These are phyloP conservation scores for Lutjanus erythropterus DNA, from an alignment of 2,113 vertebrate species.

Conservation along the genomic window DNA sequence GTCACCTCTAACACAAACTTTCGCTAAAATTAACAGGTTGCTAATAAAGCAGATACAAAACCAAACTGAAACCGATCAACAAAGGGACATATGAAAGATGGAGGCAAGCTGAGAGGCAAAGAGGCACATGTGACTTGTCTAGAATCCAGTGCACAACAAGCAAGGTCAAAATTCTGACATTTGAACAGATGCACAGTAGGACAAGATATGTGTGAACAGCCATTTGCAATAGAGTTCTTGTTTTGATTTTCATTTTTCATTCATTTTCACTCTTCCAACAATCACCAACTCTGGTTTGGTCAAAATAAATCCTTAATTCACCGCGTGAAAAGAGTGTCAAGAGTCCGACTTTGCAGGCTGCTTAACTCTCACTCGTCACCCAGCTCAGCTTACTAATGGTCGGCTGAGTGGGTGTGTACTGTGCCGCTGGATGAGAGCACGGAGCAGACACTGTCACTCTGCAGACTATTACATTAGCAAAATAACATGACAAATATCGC, in stretches of 20 bases:
- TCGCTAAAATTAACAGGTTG: neutral
- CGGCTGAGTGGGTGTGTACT: too few relatives aligned
- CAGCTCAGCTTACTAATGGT: too few relatives aligned
- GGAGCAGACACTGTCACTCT: too few relatives aligned
- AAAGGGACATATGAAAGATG: neutral
- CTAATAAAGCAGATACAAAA: neutral
- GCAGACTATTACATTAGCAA: too few relatives aligned
- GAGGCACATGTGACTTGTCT: slow-evolving; percentile 15
- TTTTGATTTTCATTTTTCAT: neutral
- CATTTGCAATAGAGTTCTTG: slow-evolving; percentile 4
- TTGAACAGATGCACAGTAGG: neutral
- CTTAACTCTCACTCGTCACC: too few relatives aligned
- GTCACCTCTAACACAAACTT: slow-evolving; percentile 7
- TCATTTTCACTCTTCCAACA: too few relatives aligned
- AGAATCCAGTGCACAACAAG: neutral
- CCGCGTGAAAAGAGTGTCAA: too few relatives aligned
- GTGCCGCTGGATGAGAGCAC: too few relatives aligned
- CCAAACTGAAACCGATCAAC: neutral
- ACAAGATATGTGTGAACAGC: neutral
- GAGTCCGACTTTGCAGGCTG: too few relatives aligned
- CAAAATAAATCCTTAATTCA: too few relatives aligned
- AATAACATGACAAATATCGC: too few relatives aligned
- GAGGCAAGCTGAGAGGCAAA: slow-evolving; percentile 8
- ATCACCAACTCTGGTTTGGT: too few relatives aligned
- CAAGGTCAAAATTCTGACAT: slow-evolving; percentile 14